phyloP scores from a whole-genome alignment of 2,113 vertebrate genomes.

The Tapirus terrestris region DNA sequence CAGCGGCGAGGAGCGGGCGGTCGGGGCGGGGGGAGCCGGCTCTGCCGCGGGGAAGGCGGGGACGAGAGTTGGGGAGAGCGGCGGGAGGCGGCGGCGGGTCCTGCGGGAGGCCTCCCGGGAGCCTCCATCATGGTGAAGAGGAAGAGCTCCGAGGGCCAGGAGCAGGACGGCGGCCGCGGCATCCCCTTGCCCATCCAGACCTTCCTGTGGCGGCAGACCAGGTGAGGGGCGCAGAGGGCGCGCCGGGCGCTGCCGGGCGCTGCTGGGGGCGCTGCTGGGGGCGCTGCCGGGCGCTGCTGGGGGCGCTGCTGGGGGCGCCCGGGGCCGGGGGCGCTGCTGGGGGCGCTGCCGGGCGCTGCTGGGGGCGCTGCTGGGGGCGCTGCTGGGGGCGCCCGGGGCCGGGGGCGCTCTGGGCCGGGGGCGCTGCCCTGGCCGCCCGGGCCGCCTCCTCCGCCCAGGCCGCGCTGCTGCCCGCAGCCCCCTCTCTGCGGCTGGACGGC shows the following conservation, averaged over 20 bases:
- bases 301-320: not conserved
- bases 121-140: constrained; percentile 95
- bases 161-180: constrained; percentile 95
- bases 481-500: constrained; percentile 37
- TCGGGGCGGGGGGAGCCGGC: constrained; percentile 68
- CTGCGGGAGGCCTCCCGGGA: constrained; percentile 61
- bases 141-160: constrained; percentile 97
- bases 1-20: constrained; percentile 50
- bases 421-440: no score
- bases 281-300: not conserved
- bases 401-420: no score
- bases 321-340: no score
- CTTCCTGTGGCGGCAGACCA: constrained; percentile 99
- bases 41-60: constrained; percentile 77
- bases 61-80: constrained; percentile 76
- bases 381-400: no score
- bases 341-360: no score
- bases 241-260: not conserved
- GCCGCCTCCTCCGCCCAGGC: constrained; percentile 57
- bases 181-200: constrained; percentile 98
- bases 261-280: not conserved
- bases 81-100: constrained; percentile 57
- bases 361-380: no score
- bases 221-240: constrained; percentile 87
- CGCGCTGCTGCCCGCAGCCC: constrained; percentile 45